Evolutionary conservation across 2,888 invertebrate species (phyloP).

Genomic region (Leptarthrus brevirostris): DNA sequence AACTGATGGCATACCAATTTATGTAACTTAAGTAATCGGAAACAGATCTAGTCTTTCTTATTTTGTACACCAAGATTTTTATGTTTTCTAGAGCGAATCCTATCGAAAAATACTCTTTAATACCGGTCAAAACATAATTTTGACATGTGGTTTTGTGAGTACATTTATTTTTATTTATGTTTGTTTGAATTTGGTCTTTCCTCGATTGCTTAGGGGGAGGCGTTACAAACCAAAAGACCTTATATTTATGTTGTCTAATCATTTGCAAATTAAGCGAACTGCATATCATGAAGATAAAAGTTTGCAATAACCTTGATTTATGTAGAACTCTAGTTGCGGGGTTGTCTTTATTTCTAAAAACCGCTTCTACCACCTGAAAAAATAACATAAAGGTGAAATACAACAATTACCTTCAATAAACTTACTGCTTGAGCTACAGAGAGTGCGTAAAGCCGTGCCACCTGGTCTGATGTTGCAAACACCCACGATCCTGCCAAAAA

Average conservation of each 20-base stretch:
- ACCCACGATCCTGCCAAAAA: slow-evolving; percentile 53
- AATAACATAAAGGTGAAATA: too few relatives aligned
- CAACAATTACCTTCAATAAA: too few relatives aligned
- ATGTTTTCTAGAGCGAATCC: slow-evolving; percentile 59
- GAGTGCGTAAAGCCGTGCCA: slow-evolving; percentile 57
- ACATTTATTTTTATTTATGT: slow-evolving; percentile 47
- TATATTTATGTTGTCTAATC: slow-evolving; percentile 53
- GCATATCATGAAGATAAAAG: slow-evolving; percentile 60
- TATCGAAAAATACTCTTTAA: slow-evolving; percentile 58
- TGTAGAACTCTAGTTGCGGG: slow-evolving; percentile 54
- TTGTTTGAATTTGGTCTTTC: background rate
- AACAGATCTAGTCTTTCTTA: slow-evolving; percentile 12
- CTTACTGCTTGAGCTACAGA: slow-evolving; percentile 60
- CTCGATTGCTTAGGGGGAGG: slow-evolving; percentile 44
- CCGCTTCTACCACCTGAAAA: slow-evolving; percentile 4
- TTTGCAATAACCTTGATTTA: slow-evolving; percentile 56
- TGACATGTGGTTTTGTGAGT: slow-evolving; percentile 52
- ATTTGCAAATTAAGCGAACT: slow-evolving; percentile 59
- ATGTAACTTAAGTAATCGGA: slow-evolving; percentile 13
- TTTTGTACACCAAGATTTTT: slow-evolving; percentile 54
- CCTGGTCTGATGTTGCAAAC: slow-evolving; percentile 53
- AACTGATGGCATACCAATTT: slow-evolving; percentile 51
- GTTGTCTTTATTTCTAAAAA: slow-evolving; percentile 56
- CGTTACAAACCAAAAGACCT: slow-evolving; percentile 60
- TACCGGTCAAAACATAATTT: slow-evolving; percentile 56